Evolutionary conservation across 2,888 invertebrate species (phyloP).

Genomic region (Gisinianus flammeolus): DNA sequence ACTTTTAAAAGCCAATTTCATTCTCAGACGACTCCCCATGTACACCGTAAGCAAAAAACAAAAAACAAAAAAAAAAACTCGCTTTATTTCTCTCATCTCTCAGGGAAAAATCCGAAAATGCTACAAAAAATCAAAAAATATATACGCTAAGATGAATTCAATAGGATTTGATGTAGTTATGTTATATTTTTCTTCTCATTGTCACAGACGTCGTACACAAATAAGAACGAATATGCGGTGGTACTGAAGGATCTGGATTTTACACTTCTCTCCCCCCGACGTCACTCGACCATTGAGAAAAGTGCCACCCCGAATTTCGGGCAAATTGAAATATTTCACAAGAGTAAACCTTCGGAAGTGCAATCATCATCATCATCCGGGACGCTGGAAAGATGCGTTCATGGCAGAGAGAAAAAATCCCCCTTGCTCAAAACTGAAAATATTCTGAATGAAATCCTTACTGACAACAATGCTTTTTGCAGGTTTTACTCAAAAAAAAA

Average conservation of each 20-base stretch:
- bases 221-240: slow-evolving; percentile 55
- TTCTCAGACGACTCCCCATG: slow-evolving; percentile 53
- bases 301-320: slow-evolving; percentile 13
- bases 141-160: no score
- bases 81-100: no score
- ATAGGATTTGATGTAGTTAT: no score
- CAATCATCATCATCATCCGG: no score
- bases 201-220: slow-evolving; percentile 50
- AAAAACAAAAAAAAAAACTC: no score
- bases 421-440: neutral
- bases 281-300: slow-evolving; percentile 29
- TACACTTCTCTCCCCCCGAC: slow-evolving; percentile 39
- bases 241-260: slow-evolving; percentile 52
- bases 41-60: slow-evolving; percentile 48
- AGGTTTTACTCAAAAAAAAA: slow-evolving; percentile 27
- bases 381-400: slow-evolving; percentile 4
- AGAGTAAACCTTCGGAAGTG: neutral
- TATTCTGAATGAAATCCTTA: slow-evolving; percentile 40
- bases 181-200: slow-evolving; percentile 11
- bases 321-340: slow-evolving; percentile 31
- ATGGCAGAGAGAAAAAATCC: slow-evolving; percentile 5
- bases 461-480: slow-evolving; percentile 46
- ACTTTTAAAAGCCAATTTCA: slow-evolving; percentile 48
- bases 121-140: no score
- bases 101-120: neutral